Evolutionary conservation across 2,113 vertebrate species (phyloP), one percentile per base, ranked within the genome.

Genomic region (Myrmecophaga tridactyla): DNA sequence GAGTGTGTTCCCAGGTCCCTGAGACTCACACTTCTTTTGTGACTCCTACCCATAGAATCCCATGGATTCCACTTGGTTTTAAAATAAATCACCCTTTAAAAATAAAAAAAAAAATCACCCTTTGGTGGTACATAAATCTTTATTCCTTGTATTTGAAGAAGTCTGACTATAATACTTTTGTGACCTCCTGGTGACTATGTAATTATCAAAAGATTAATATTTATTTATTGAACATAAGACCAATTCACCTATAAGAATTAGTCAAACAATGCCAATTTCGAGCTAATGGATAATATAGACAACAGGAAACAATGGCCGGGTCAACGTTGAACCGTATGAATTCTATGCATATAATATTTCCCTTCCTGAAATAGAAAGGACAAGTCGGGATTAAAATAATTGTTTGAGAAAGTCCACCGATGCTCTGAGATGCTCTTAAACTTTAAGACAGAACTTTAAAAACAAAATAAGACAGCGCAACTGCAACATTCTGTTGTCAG

Each of bases 381-480:
- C 90, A 92, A 72, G 21, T 14, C n/a, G 17, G 60, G 27, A 31
- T 83, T 48, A 83, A 91, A 97, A 95, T 58, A 6, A 97, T 73
- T 91, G 77, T 36, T 0, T 34, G 76, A 72, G 72, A n/a, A 97
- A 96, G 20, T 82, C 13, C 36, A 36, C 81, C 41, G 77, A 15
- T 56, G 85, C 84, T 87, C 17, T 0, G 7, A 53, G 12, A 36
- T 88, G n/a, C n/a, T n/a, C n/a, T n/a, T n/a, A 83, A 83, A 62
- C 17, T 72, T 94, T 65, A 63, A 78, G 48, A 73, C 31, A 58
- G n/a, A 46, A 77, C 25, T 76, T 72, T 48, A 85, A 51, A 17
- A 67, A 15, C 23, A 82, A 83, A 89, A 70, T 62, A 36, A 63
- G 67, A n/a, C 6, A 51, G 25, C 13, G 20, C 25, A 56, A 29